Conservation (phyloP, 2,888 invertebrate species). For the Apamea sordens region DNA sequence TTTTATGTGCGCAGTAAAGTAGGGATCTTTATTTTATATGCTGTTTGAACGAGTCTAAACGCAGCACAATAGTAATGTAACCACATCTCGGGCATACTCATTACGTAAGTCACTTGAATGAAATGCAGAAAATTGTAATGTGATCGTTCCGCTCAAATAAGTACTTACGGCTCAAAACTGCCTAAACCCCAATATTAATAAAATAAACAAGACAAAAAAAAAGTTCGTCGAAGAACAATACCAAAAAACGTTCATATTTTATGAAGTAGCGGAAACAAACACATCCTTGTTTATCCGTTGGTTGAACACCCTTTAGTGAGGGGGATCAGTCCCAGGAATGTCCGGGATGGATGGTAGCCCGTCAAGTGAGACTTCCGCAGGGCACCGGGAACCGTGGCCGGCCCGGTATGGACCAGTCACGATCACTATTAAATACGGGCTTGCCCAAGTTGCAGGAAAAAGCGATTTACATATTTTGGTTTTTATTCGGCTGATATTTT, state of each 20-base stretch:
- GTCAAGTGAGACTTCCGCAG: constrained; percentile 64
- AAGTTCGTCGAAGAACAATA: background rate
- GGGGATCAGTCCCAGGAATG: constrained; percentile 39
- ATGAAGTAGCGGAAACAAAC: constrained; percentile 43
- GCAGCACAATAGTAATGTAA: background rate
- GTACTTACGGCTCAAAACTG: too few relatives aligned
- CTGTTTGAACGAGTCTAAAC: background rate
- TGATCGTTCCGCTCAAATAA: too few relatives aligned
- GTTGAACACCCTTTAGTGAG: constrained; percentile 41
- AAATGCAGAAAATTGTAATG: too few relatives aligned
- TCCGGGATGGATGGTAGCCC: constrained; percentile 60
- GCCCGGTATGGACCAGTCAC: constrained; percentile 52
- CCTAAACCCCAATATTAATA: too few relatives aligned
- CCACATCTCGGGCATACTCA: background rate
- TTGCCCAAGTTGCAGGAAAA: constrained; percentile 23
- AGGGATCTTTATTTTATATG: background rate
- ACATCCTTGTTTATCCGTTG: constrained; percentile 21
- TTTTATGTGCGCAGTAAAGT: too few relatives aligned
- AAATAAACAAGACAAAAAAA: background rate
- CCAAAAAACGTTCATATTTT: background rate
- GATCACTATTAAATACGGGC: constrained; percentile 33
- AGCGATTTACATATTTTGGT: background rate
- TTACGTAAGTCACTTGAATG: background rate
- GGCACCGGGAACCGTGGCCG: constrained; percentile 44
- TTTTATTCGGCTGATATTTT: background rate